These are phyloP conservation scores for Lasioglossum figueresi DNA, from an alignment of 2,888 invertebrate species.

Conservation along the genomic window DNA sequence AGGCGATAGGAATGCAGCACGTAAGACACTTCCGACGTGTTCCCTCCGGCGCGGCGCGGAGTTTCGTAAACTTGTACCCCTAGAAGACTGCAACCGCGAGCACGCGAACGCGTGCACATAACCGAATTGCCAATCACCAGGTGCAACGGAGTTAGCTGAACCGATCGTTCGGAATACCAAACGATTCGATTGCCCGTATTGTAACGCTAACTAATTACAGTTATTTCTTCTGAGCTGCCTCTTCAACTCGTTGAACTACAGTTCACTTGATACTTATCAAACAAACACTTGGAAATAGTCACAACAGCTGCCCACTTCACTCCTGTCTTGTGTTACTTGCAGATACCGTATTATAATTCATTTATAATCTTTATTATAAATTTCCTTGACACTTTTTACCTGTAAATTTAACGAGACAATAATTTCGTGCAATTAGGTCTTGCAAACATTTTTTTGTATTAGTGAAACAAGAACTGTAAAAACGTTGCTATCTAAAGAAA, in stretches of 20 bases:
- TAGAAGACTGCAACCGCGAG: conserved; percentile 8
- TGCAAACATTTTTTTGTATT: neutral
- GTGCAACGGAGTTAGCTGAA: conserved; percentile 45
- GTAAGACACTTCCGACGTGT: conserved; percentile 59
- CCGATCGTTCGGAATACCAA: conserved; percentile 47
- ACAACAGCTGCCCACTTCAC: neutral
- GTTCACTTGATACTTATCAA: neutral
- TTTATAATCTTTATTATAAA: neutral
- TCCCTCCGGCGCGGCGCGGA: conserved; percentile 18
- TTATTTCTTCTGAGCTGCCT: neutral
- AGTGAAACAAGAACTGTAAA: too few relatives aligned
- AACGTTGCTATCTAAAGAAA: too few relatives aligned
- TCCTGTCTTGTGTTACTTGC: too few relatives aligned
- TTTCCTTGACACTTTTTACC: neutral
- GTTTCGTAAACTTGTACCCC: conserved; percentile 59
- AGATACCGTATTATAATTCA: neutral
- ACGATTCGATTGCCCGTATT: conserved; percentile 1
- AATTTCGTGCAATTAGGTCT: neutral
- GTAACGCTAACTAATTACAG: conserved; percentile 7
- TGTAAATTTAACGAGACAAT: neutral
- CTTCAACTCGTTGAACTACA: neutral
- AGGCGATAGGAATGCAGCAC: conserved; percentile 72
- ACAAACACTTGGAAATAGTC: neutral
- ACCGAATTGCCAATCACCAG: conserved; percentile 24
- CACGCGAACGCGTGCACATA: neutral